Evolutionary conservation across 1,140 invertebrate species (phyloP), one percentile per base, ranked within the genome.

Genomic region (Pogonomyrmex californicus): DNA sequence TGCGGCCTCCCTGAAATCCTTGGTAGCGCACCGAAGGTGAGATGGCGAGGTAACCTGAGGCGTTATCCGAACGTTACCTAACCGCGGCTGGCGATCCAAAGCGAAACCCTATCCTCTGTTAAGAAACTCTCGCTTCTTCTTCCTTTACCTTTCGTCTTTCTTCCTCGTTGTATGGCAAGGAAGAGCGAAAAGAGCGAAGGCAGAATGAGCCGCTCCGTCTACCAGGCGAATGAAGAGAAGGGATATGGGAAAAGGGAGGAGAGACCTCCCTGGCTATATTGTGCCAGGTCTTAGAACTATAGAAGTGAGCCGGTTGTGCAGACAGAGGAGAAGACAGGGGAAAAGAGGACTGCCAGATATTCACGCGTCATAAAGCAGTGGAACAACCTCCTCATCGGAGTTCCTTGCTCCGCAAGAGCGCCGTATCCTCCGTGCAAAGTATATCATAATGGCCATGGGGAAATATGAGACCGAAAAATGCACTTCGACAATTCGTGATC

Each of bases 301-400:
- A 56, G 70, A 60, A 76, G 56, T 73, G 77, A 85, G 60, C n/a
- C 51, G 36, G 66, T 70, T 54, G 60, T 44, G 51, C 58, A 36
- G 56, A 9, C 51, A 58, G 36, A 83, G 56, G 36, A 47, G 60
- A 23, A 77, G 44, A 17, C 17, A 17, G 71, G 33, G 6, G n/a
- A 36, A 10, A 30, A 47, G 83, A 77, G 78, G 73, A 73, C 62
- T 56, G 73, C 60, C 78, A 93, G 88, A 93, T 92, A 92, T 92
- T 93, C 92, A 93, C 92, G 93, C 91, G 89, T 91, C 93, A 92
- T 93, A 93, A 92, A 93, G 92, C 92, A 88, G 68, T 75, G 85
- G 87, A 91, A 89, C 86, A 89, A 87, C 77, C 88, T 92, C 71
- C 65, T 60, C 75, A 65, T 54, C 75, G 85, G 62, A 81, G 58